Conservation (phyloP, 2,113 vertebrate species). For the Chloropsis cyanopogon region DNA sequence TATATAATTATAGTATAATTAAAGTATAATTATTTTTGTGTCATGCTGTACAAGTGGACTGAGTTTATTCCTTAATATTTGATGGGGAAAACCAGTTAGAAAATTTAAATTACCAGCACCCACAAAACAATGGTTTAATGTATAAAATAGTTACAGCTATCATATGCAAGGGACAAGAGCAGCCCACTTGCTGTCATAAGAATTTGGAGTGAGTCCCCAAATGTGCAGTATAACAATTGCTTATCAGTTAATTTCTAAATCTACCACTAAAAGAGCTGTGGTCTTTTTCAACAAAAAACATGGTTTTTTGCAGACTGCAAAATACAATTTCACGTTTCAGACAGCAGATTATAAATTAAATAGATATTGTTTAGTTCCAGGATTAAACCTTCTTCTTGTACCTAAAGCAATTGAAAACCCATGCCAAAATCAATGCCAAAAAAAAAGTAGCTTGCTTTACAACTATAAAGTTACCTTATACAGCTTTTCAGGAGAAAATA, state of each 20-base stretch:
- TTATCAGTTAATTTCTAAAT: background rate
- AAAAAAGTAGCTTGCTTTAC: background rate
- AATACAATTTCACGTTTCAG: background rate
- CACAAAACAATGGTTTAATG: background rate
- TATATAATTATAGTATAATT: no score
- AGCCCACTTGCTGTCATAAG: background rate
- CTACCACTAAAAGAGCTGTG: background rate
- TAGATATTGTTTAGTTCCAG: background rate
- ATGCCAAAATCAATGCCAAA: background rate
- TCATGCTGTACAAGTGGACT: background rate
- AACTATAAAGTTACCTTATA: background rate
- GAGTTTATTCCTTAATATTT: background rate
- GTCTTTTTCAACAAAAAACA: background rate
- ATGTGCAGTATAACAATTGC: background rate
- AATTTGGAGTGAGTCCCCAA: background rate
- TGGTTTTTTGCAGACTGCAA: background rate
- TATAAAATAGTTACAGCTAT: background rate
- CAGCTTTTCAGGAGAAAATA: background rate
- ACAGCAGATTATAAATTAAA: background rate
- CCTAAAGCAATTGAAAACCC: background rate
- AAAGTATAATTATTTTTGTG: background rate
- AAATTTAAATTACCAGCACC: background rate
- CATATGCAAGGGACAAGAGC: background rate
- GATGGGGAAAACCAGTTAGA: background rate
- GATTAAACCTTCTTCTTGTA: background rate